Conservation (phyloP, 1,140 invertebrate genomes). For the Pinna nobilis region DNA sequence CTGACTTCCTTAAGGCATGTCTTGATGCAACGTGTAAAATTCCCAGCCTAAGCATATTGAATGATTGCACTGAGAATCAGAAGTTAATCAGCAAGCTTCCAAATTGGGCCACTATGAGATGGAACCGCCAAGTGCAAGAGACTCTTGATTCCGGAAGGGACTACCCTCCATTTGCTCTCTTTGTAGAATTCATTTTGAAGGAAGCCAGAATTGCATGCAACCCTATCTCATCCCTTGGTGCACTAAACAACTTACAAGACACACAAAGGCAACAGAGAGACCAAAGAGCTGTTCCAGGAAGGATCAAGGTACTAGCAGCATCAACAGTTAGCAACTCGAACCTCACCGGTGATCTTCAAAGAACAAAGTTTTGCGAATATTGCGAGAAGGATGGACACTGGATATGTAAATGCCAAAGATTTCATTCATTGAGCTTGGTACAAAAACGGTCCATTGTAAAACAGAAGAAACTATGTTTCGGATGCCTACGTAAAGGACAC, state of each 20-base stretch:
- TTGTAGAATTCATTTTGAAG: conserved; percentile 32
- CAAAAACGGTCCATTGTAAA: too few relatives aligned
- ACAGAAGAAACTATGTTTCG: conserved; percentile 25
- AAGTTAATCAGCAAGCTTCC: conserved; percentile 39
- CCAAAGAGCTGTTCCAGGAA: neutral
- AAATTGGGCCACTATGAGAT: conserved; percentile 21
- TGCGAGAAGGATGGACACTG: too few relatives aligned
- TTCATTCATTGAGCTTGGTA: too few relatives aligned
- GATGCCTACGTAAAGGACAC: conserved; percentile 34
- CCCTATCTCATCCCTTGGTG: conserved; percentile 20
- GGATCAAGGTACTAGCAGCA: neutral
- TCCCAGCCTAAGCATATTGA: conserved; percentile 16
- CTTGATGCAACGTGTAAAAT: conserved; percentile 14
- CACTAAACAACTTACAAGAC: conserved; percentile 1
- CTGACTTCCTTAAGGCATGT: neutral
- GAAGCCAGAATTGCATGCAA: conserved; percentile 37
- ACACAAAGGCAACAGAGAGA: neutral
- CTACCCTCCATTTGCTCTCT: conserved; percentile 23
- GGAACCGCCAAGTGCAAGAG: conserved; percentile 18
- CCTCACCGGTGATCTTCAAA: too few relatives aligned
- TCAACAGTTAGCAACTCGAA: too few relatives aligned
- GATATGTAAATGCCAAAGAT: too few relatives aligned
- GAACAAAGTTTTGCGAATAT: too few relatives aligned
- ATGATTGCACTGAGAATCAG: conserved; percentile 37
- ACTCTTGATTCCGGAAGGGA: neutral